These are phyloP conservation scores for Acanthosepion esculentum DNA, from an alignment of 2,888 invertebrate genomes.

Conservation along the genomic window DNA sequence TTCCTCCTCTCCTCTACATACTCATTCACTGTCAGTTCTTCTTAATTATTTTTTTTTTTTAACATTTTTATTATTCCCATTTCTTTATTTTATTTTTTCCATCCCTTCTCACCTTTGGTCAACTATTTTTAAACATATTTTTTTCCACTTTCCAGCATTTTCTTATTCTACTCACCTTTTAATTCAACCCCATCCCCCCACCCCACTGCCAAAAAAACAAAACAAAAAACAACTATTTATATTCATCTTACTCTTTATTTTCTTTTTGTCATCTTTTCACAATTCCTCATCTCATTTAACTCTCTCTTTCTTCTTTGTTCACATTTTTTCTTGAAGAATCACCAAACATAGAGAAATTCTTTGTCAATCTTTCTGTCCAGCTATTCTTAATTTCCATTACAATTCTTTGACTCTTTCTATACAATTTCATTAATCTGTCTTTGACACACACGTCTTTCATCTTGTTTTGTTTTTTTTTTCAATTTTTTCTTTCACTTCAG, in stretches of 20 bases:
- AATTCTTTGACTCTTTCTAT: conserved; percentile 21
- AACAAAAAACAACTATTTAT: not conserved
- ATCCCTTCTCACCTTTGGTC: not conserved
- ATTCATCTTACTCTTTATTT: not conserved
- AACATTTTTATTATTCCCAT: not conserved
- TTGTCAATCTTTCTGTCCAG: conserved; percentile 23
- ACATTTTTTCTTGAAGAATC: not conserved
- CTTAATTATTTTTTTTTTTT: not conserved
- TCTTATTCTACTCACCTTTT: not conserved
- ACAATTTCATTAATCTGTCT: not conserved
- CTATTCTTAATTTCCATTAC: conserved; percentile 21
- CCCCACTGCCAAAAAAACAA: too few relatives aligned
- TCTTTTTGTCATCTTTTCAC: not conserved
- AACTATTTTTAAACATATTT: not conserved
- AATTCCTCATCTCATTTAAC: not conserved
- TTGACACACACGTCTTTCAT: not conserved
- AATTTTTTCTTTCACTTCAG: not conserved
- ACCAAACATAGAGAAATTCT: not conserved
- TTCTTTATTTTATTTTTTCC: not conserved
- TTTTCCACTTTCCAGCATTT: not conserved
- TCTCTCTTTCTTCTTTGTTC: not conserved
- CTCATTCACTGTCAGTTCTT: too few relatives aligned
- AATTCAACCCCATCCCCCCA: not conserved
- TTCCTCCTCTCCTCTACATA: too few relatives aligned
- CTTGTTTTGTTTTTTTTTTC: not conserved